Base-by-base conservation (phyloP, 2,888 invertebrate species). In the Stratiomys singularior region DNA sequence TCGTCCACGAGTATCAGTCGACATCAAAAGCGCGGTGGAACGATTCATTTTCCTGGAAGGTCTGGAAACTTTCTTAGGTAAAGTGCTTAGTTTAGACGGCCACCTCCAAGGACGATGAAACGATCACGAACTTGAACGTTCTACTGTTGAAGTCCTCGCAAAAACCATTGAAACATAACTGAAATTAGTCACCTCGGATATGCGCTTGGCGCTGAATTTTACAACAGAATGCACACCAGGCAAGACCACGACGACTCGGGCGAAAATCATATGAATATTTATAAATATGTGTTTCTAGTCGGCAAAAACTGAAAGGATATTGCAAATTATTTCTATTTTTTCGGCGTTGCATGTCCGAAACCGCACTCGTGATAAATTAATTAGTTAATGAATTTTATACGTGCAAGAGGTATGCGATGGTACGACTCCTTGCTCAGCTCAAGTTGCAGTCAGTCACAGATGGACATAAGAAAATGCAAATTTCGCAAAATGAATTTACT, bases 131-230 rank as follows among this genome's bases (percentile, higher is more conserved):
- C 27, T 63, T 15, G 27, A 63, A 15, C 27, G 27, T 27, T 5
- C 25, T 27, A 63, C 63, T 25, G 63, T 25, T 63, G 25, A 37
- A 5, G 9, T 37, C 37, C 9, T 37, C 37, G 37, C 37, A 67
- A 67, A 77, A 77, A 77, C 56, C 56, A 11, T 23, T 56, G 28
- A 52, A 76, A 56, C 76, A 78, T 63, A 52, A 76, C 78, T 71
- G 60, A 76, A 79, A 79, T 79, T 79, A 79, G 79, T 79, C 79
- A 78, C 79, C 78, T 78, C 58, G 46, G 63, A 66, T 66, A 72
- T 58, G 72, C 58, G 60, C 21, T 23, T 69, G 46, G 47, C 25
- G 46, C 58, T 72, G 72, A 52, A 58, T 58, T 60, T 60, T 58
- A 74, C 77, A 77, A 77, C 64, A 77, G 77, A 74, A 77, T 79